A percentile compares a stretch with the other conserved stretches of the same genome.
These are phyloP conservation scores for Artemia franciscana DNA, from an alignment of 1,140 invertebrate genomes.

Conservation along the genomic window DNA sequence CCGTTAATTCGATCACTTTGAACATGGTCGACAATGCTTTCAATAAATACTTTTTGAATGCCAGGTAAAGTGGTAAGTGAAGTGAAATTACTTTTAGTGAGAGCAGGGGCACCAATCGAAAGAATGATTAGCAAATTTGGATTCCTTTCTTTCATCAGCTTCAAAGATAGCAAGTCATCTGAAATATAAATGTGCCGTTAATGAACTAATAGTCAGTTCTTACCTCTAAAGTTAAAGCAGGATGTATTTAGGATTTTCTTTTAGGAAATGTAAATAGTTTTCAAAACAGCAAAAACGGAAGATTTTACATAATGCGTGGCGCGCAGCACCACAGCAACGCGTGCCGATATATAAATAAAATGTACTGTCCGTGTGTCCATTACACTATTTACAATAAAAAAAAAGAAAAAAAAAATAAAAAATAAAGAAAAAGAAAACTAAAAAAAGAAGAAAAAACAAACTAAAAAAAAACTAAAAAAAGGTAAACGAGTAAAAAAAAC, in stretches of 20 bases:
- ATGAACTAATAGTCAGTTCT: neutral
- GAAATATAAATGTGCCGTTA: neutral
- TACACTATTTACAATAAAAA: too few species aligned
- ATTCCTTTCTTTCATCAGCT: conserved; percentile 9
- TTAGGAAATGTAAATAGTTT: neutral
- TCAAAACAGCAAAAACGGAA: neutral
- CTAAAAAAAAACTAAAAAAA: too few species aligned
- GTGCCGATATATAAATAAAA: neutral
- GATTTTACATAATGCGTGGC: neutral
- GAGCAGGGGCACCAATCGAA: conserved; percentile 8
- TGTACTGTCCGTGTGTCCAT: too few species aligned
- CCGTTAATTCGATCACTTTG: conserved; percentile 10
- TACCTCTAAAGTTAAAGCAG: neutral
- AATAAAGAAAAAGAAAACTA: too few species aligned
- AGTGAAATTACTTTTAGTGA: conserved; percentile 9
- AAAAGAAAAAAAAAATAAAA: too few species aligned
- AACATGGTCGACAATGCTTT: conserved; percentile 8
- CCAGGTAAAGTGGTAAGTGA: conserved; percentile 9
- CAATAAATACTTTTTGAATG: conserved; percentile 10
- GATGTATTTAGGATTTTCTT: neutral
- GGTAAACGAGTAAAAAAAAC: too few species aligned
- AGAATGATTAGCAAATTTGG: conserved; percentile 8
- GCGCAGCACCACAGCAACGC: too few species aligned
- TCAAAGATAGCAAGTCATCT: neutral
- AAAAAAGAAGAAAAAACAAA: too few species aligned